Conservation (phyloP, 2,113 vertebrate species). For the Chamaea fasciata region DNA sequence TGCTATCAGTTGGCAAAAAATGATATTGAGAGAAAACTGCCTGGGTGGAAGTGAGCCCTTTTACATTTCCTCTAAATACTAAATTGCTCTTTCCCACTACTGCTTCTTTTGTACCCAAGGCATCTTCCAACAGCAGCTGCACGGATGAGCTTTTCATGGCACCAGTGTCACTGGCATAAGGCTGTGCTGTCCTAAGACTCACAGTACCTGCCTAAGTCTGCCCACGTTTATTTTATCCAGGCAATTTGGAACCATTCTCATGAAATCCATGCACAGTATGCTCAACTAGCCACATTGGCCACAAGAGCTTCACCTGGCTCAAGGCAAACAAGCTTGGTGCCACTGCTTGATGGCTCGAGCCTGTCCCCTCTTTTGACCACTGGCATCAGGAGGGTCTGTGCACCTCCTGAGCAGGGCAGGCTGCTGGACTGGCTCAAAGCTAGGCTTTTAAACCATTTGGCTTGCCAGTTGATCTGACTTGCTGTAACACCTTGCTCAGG, state of each 20-base stretch:
- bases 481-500: background rate
- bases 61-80: background rate
- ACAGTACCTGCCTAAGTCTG: background rate
- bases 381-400: background rate
- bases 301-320: background rate
- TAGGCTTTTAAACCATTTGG: background rate
- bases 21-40: background rate
- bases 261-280: background rate
- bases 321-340: background rate
- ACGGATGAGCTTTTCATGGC: background rate
- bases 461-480: background rate
- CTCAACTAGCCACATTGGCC: fast-evolving
- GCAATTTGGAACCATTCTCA: background rate
- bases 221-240: background rate
- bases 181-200: background rate
- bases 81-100: background rate
- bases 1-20: background rate
- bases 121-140: background rate
- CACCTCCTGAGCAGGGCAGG: background rate
- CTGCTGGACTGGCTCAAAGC: background rate
- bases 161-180: fast-evolving
- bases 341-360: fast-evolving
- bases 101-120: background rate
- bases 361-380: background rate
- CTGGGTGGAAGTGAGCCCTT: background rate